phyloP scores from a whole-genome alignment of 2,113 vertebrate genomes.

The Ranitomeya imitator region DNA sequence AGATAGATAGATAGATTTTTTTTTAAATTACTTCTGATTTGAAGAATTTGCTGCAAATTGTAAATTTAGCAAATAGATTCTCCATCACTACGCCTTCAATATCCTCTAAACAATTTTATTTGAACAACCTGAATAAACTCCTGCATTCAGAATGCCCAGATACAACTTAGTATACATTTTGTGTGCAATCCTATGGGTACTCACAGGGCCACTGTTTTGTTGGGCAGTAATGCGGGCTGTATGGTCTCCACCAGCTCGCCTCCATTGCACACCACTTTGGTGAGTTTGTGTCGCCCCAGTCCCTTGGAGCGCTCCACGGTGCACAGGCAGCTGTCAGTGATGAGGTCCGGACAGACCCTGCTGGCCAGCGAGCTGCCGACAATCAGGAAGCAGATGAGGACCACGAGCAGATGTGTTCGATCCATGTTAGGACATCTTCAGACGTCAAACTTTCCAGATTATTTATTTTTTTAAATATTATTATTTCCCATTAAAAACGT shows the following conservation, averaged over 20 bases:
- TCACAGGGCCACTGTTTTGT: conserved; percentile 85
- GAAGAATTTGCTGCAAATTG: not conserved
- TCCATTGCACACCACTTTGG: conserved; percentile 81
- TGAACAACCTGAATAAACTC: not conserved
- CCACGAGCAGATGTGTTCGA: conserved; percentile 62
- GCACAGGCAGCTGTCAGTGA: conserved; percentile 86
- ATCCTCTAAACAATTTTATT: not conserved
- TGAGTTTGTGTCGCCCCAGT: conserved; percentile 71
- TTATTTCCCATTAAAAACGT: conserved; percentile 1
- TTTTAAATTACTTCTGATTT: not conserved
- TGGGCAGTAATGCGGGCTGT: conserved; percentile 79
- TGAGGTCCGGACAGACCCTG: conserved; percentile 83
- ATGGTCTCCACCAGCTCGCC: conserved; percentile 85
- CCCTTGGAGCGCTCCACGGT: conserved; percentile 80
- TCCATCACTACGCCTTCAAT: not conserved
- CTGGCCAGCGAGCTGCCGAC: conserved; percentile 66
- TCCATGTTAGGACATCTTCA: conserved; percentile 53
- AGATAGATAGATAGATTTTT: not conserved
- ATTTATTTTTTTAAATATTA: not conserved
- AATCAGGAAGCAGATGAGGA: conserved; percentile 64
- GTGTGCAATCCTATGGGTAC: conserved; percentile 63
- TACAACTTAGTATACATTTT: not conserved
- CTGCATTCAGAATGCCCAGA: not conserved
- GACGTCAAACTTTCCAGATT: not conserved
- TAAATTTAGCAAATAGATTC: not conserved